These are phyloP conservation scores for Myotis vivesi DNA, from an alignment of 2,797 vertebrate species.

Conservation along the genomic window DNA sequence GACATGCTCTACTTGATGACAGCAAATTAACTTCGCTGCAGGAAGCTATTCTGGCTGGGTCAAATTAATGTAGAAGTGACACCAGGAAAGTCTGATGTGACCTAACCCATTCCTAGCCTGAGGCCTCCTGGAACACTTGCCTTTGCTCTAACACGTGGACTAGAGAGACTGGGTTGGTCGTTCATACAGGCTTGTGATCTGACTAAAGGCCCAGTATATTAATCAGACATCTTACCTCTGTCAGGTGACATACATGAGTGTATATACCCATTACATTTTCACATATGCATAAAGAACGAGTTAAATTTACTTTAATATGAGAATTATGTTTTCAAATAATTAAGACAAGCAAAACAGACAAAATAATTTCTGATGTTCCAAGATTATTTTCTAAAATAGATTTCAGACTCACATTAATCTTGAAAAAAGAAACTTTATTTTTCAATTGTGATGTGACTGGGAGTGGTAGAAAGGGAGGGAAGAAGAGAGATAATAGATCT, in stretches of 20 bases:
- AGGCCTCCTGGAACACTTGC: background rate
- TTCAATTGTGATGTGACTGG: background rate
- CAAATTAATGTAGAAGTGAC: background rate
- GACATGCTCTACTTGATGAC: background rate
- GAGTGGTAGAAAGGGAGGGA: background rate
- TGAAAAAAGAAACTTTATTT: background rate
- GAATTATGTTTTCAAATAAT: slow-evolving; percentile 15
- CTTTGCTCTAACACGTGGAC: background rate
- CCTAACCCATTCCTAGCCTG: background rate
- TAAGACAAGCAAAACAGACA: slow-evolving; percentile 19
- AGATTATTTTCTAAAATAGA: slow-evolving; percentile 38
- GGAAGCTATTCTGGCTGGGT: background rate
- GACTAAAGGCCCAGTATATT: background rate
- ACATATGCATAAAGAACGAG: background rate
- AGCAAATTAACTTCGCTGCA: background rate
- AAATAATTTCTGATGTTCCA: background rate
- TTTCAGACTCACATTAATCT: background rate
- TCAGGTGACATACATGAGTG: background rate
- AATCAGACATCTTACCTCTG: background rate
- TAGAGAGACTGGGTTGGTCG: background rate
- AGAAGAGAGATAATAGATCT: background rate
- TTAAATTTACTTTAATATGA: slow-evolving; percentile 7
- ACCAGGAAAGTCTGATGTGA: background rate
- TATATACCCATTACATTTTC: background rate
- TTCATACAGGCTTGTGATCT: background rate